Conservation (phyloP, 2,797 vertebrate species). For the Choloepus didactylus region DNA sequence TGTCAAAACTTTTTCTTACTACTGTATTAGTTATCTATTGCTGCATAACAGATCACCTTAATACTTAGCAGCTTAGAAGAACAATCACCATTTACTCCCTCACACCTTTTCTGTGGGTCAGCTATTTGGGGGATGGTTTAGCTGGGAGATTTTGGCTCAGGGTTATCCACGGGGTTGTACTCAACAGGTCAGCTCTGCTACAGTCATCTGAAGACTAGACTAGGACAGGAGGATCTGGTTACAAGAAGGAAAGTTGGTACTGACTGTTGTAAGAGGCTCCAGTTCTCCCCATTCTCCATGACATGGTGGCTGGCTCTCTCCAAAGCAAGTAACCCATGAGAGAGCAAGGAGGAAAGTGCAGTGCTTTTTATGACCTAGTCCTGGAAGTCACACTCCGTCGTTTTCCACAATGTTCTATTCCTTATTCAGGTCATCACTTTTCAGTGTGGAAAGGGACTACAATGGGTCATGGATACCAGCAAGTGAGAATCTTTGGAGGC, state of each 20-base stretch:
- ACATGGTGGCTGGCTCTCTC: neutral
- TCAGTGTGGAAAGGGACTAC: neutral
- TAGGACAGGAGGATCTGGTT: neutral
- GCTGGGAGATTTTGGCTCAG: neutral
- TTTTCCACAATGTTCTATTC: neutral
- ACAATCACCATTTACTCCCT: neutral
- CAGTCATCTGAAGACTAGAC: neutral
- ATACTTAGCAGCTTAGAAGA: constrained; percentile 16
- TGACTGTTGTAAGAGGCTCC: neutral
- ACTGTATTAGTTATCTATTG: neutral
- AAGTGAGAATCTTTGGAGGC: neutral
- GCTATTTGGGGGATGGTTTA: neutral
- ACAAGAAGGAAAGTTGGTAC: neutral
- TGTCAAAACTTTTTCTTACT: neutral
- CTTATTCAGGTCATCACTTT: neutral
- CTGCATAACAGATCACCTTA: neutral
- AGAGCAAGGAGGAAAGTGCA: neutral
- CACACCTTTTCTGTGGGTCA: neutral
- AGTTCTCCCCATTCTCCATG: neutral
- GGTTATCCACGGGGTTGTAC: neutral
- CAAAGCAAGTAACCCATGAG: neutral
- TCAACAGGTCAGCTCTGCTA: neutral
- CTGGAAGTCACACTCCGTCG: neutral
- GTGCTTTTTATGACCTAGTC: neutral
- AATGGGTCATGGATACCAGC: too few relatives aligned